Percentiles rank a stretch among this genome's conserved stretches.
These are phyloP conservation scores for Heterotis niloticus DNA, from an alignment of 2,113 vertebrate genomes.

Conservation along the genomic window DNA sequence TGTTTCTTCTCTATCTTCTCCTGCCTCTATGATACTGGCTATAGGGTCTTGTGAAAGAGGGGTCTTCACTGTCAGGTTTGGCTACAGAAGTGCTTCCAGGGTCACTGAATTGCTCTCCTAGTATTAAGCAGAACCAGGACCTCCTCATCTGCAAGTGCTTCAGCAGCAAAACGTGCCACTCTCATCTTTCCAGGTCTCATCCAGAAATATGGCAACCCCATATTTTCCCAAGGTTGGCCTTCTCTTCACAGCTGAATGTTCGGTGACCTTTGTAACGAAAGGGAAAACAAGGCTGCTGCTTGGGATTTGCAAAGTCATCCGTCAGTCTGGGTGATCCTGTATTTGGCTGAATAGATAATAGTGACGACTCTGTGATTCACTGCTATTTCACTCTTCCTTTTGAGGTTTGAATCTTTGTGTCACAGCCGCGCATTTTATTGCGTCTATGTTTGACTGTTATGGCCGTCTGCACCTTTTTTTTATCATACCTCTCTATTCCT, in stretches of 20 bases:
- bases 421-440: not conserved
- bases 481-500: conserved; percentile 16
- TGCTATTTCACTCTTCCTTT: not conserved
- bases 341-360: conserved; percentile 16
- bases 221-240: not conserved
- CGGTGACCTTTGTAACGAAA: conserved; percentile 2
- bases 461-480: conserved; percentile 19
- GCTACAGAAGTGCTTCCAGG: conserved; percentile 67
- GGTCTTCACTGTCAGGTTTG: conserved; percentile 74
- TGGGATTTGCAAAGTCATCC: conserved; percentile 20
- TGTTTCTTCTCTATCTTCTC: conserved; percentile 58
- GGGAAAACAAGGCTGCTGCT: not conserved
- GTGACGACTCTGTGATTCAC: not conserved
- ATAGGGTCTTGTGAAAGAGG: conserved; percentile 85
- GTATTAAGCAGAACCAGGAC: conserved; percentile 67
- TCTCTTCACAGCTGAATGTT: not conserved
- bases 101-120: conserved; percentile 70
- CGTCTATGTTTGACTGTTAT: conserved; percentile 6
- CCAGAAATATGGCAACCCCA: not conserved
- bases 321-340: conserved; percentile 10
- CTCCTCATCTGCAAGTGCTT: conserved; percentile 57
- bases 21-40: conserved; percentile 63
- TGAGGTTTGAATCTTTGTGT: not conserved
- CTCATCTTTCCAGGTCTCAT: not conserved
- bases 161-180: conserved; percentile 51